A percentile compares a stretch with the other conserved stretches of the same genome.
Conservation (phyloP, 37 sponge, comb jelly and placozoan genomes). For the Halichondria panicea region DNA sequence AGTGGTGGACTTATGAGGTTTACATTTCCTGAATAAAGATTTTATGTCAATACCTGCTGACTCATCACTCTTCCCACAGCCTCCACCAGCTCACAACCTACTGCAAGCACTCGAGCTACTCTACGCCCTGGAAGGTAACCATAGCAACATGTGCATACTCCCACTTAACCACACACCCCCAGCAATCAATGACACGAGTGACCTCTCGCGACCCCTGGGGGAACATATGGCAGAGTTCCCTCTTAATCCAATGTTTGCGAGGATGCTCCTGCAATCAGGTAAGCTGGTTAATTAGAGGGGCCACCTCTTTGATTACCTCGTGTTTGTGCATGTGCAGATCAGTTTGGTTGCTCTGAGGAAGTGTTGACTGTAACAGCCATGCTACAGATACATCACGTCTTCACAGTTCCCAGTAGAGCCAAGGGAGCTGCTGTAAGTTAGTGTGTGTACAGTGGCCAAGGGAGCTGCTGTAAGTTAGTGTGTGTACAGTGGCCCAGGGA, state of each 20-base stretch:
- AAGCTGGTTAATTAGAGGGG: conserved; percentile 13
- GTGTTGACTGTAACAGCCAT: conserved; percentile 84
- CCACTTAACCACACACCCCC: background rate
- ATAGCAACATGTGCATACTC: background rate
- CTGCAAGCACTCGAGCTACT: conserved; percentile 83
- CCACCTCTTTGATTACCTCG: background rate
- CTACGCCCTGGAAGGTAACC: conserved; percentile 83
- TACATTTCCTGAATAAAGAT: too few relatives aligned
- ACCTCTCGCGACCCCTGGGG: conserved; percentile 77
- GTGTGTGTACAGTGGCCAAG: background rate
- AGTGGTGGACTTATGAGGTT: too few relatives aligned
- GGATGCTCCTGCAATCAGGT: conserved; percentile 92
- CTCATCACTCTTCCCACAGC: conserved; percentile 21
- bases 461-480: too few relatives aligned
- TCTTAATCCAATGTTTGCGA: conserved; percentile 89
- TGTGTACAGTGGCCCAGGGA: too few relatives aligned
- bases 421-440: conserved; percentile 68
- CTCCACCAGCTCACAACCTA: conserved; percentile 83
- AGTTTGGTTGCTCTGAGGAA: conserved; percentile 92
- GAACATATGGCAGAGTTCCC: conserved; percentile 91
- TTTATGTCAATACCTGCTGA: background rate
- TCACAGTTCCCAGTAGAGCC: conserved; percentile 60
- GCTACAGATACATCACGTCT: conserved; percentile 88
- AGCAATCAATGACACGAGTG: conserved; percentile 76
- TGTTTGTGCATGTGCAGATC: conserved; percentile 18